phyloP scores from a whole-genome alignment of 2,113 vertebrate genomes.

The Euleptes europaea region DNA sequence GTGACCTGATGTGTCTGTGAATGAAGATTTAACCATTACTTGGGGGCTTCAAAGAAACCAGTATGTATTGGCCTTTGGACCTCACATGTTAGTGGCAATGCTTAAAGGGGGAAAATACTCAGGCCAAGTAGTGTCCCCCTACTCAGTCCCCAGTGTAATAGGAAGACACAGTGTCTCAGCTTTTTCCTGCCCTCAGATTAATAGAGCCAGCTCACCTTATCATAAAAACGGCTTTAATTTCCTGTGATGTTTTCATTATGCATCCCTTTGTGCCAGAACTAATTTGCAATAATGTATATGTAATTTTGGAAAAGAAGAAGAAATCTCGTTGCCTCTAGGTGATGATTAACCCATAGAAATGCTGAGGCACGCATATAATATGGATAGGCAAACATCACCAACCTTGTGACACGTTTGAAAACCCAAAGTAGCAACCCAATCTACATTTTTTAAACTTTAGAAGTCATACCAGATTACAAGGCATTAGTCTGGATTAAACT shows the following conservation, averaged over 20 bases:
- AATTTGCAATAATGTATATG: conserved; percentile 73
- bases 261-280: conserved; percentile 69
- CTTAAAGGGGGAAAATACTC: conserved; percentile 31
- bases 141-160: conserved; percentile 50
- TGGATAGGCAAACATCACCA: conserved; percentile 53
- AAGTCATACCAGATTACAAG: conserved; percentile 37
- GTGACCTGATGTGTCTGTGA: conserved; percentile 55
- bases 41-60: conserved; percentile 59
- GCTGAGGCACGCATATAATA: conserved; percentile 54
- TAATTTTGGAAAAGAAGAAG: conserved; percentile 67
- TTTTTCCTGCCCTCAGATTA: conserved; percentile 70
- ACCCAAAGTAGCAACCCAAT: conserved; percentile 49
- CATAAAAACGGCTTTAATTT: conserved; percentile 69
- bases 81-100: conserved; percentile 56
- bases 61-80: conserved; percentile 54
- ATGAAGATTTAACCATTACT: conserved; percentile 70
- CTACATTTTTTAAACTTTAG: neutral
- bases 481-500: conserved; percentile 44
- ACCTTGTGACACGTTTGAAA: conserved; percentile 28
- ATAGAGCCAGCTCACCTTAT: conserved; percentile 65
- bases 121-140: conserved; percentile 46
- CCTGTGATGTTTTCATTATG: conserved; percentile 72
- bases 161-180: conserved; percentile 63
- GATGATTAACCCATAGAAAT: conserved; percentile 66
- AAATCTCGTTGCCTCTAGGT: conserved; percentile 66